phyloP scores from a whole-genome alignment of 2,797 vertebrate species.

The Gastrophryne carolinensis region DNA sequence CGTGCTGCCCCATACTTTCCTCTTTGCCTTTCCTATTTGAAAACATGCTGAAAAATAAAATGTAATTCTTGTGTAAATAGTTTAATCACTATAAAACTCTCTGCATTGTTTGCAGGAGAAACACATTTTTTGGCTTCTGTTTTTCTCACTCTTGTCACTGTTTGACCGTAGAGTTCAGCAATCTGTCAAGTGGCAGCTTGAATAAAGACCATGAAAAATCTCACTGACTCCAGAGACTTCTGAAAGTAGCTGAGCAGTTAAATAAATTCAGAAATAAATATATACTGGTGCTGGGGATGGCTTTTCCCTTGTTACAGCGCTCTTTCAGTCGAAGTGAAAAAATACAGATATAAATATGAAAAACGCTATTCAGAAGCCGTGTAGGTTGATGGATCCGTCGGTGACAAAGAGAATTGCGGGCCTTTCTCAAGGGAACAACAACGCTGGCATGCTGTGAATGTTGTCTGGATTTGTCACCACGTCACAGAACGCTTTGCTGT shows the following conservation, averaged over 20 bases:
- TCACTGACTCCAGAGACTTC: constrained; percentile 78
- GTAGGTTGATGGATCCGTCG: constrained; percentile 87
- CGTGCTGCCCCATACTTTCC: no score
- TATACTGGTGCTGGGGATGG: no score
- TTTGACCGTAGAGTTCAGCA: constrained; percentile 84
- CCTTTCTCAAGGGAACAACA: constrained; percentile 81
- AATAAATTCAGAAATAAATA: not conserved
- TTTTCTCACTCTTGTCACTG: constrained; percentile 81
- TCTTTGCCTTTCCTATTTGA: no score
- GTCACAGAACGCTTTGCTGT: constrained; percentile 80
- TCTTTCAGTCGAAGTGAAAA: constrained; percentile 83
- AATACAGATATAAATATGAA: constrained; percentile 11
- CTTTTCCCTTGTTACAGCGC: constrained; percentile 84
- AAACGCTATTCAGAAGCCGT: constrained; percentile 74
- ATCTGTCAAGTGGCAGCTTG: constrained; percentile 87
- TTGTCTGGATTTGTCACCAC: constrained; percentile 81
- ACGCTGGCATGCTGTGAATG: constrained; percentile 78
- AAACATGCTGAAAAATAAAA: no score
- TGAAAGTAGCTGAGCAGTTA: constrained; percentile 66
- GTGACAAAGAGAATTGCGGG: constrained; percentile 89
- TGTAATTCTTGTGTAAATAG: no score
- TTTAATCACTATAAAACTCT: no score
- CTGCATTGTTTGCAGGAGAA: no score
- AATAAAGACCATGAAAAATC: constrained; percentile 88
- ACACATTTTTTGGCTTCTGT: no score